phyloP scores from a whole-genome alignment of 2,888 invertebrate species.

The Eupeodes luniger region DNA sequence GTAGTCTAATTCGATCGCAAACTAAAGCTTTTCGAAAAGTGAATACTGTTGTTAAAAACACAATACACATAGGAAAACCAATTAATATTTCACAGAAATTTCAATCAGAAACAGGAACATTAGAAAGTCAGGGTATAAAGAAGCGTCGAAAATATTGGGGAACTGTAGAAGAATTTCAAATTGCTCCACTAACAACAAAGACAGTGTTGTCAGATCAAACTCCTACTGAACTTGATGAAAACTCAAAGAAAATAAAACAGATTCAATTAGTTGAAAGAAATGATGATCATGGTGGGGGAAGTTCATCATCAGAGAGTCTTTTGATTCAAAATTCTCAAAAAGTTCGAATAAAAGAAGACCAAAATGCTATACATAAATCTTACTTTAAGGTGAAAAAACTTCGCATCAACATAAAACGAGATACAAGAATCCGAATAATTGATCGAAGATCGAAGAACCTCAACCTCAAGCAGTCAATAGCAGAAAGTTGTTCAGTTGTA shows the following conservation, averaged over 20 bases:
- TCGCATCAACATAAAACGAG: not conserved
- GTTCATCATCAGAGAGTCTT: not conserved
- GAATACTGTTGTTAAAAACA: not conserved
- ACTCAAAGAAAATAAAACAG: not conserved
- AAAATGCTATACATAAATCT: not conserved
- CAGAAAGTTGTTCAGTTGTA: not conserved
- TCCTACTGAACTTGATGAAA: not conserved
- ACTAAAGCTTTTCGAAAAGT: not conserved
- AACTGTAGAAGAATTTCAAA: constrained; percentile 50
- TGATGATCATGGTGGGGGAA: not conserved
- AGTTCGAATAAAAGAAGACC: constrained; percentile 17
- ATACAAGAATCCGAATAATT: not conserved
- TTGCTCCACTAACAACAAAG: not conserved
- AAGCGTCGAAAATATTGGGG: constrained; percentile 57
- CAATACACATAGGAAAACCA: not conserved
- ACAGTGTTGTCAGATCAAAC: not conserved
- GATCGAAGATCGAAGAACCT: not conserved
- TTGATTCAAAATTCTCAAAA: not conserved
- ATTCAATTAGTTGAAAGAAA: not conserved
- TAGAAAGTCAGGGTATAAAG: not conserved
- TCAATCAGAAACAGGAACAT: not conserved
- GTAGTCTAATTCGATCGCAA: not conserved
- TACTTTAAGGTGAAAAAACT: constrained; percentile 5
- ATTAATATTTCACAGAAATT: not conserved
- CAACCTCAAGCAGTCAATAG: not conserved